Conservation (phyloP, 1,140 invertebrate species). For the Liolophura sinensis region DNA sequence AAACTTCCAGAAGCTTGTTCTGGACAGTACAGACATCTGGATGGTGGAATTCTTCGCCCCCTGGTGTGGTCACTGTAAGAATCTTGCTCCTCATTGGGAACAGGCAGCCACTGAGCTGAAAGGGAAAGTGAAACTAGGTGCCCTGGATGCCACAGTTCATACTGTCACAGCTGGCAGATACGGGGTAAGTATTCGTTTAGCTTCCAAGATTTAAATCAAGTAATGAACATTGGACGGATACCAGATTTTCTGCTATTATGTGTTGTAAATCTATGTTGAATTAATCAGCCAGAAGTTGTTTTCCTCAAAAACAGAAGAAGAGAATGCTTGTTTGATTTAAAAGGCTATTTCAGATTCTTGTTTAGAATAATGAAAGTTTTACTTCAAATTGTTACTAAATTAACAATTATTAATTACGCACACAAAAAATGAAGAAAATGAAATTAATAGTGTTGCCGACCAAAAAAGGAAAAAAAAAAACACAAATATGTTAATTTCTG, state of each 20-base stretch:
- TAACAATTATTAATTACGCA: too few relatives aligned
- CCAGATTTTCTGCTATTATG: not conserved
- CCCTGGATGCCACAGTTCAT: constrained; percentile 94
- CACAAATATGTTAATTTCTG: too few relatives aligned
- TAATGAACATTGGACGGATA: not conserved
- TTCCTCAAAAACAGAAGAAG: too few relatives aligned
- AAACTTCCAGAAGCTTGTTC: constrained; percentile 90
- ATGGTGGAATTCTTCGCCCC: constrained; percentile 97
- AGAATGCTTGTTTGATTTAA: too few relatives aligned
- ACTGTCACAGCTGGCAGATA: constrained; percentile 70
- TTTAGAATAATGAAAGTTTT: too few relatives aligned
- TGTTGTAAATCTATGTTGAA: too few relatives aligned
- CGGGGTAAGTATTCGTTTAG: constrained; percentile 45
- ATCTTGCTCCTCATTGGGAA: constrained; percentile 92
- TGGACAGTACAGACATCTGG: constrained; percentile 92
- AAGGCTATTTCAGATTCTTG: too few relatives aligned
- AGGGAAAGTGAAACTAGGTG: constrained; percentile 91
- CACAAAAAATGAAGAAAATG: too few relatives aligned
- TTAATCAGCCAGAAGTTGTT: too few relatives aligned
- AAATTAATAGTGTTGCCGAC: too few relatives aligned
- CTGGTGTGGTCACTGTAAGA: constrained; percentile 82
- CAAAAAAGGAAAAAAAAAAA: constrained; percentile 34
- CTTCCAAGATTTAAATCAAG: not conserved
- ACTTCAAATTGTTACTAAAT: too few relatives aligned
- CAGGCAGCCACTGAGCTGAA: constrained; percentile 91